Conservation (phyloP, 2,888 invertebrate species). For the Rhyacophila evoluta region DNA sequence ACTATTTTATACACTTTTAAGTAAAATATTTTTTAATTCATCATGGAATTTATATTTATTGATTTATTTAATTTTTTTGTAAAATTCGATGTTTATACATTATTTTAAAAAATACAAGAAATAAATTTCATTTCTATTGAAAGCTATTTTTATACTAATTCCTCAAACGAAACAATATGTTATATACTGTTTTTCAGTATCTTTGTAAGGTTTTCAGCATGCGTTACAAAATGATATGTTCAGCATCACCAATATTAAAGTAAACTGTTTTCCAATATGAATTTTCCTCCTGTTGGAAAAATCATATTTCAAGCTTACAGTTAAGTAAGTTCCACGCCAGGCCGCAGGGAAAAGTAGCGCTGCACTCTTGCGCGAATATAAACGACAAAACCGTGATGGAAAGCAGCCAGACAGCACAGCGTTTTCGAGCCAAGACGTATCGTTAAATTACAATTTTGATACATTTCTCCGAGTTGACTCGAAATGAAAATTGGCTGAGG, state of each 20-base stretch:
- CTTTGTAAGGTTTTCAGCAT: not conserved
- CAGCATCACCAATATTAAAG: constrained; percentile 19
- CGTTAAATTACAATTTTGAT: constrained; percentile 35
- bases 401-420: constrained; percentile 21
- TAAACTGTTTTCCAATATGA: constrained; percentile 33
- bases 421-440: constrained; percentile 5
- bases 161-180: too few species aligned
- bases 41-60: too few species aligned
- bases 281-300: constrained; percentile 31
- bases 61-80: not conserved
- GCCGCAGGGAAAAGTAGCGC: not conserved
- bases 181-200: too few species aligned
- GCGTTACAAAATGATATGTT: not conserved
- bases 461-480: constrained; percentile 23
- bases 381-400: constrained; percentile 27
- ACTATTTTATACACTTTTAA: too few species aligned
- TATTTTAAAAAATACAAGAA: too few species aligned
- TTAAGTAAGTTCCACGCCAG: constrained; percentile 12
- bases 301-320: constrained; percentile 34
- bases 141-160: too few species aligned
- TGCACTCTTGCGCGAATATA: constrained; percentile 5
- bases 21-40: too few species aligned
- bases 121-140: too few species aligned
- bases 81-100: not conserved
- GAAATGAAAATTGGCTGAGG: constrained; percentile 28